Percentiles rank a stretch among this genome's conserved stretches.
Conservation (phyloP, 2,797 vertebrate genomes). For the Sandelia bainsii region DNA sequence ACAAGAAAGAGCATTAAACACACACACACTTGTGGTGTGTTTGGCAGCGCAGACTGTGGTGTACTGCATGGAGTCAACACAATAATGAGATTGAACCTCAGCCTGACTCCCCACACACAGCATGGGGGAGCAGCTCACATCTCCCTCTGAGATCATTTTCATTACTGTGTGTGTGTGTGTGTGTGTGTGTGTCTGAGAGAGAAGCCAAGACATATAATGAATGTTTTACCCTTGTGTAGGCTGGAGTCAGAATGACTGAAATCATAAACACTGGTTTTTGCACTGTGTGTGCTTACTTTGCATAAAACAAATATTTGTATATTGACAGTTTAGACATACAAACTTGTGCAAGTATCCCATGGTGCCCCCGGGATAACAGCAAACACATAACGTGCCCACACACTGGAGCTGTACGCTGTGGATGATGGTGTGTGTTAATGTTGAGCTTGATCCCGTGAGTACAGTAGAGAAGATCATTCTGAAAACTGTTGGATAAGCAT, state of each 20-base stretch:
- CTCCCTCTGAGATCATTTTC: constrained; percentile 44
- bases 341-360: constrained; percentile 20
- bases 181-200: constrained; percentile 5
- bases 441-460: constrained; percentile 27
- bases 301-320: constrained; percentile 23
- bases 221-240: constrained; percentile 31
- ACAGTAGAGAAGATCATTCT: constrained; percentile 39
- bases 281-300: constrained; percentile 10
- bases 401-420: constrained; percentile 15
- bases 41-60: constrained; percentile 9
- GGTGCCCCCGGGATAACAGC: constrained; percentile 15
- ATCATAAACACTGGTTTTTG: background rate
- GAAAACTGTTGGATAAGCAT: constrained; percentile 42
- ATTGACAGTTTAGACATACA: constrained; percentile 23
- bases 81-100: constrained; percentile 17
- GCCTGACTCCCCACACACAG: constrained; percentile 28
- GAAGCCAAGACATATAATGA: constrained; percentile 42
- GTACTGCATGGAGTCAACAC: constrained; percentile 11
- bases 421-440: constrained; percentile 15
- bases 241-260: constrained; percentile 30
- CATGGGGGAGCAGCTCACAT: constrained; percentile 14
- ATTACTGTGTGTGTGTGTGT: constrained; percentile 32
- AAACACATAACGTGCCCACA: constrained; percentile 21
- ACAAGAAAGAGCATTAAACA: background rate
- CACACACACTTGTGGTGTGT: constrained; percentile 7